Evolutionary conservation across 2,888 invertebrate genomes (phyloP).

Genomic region (Euzophera pinguis): DNA sequence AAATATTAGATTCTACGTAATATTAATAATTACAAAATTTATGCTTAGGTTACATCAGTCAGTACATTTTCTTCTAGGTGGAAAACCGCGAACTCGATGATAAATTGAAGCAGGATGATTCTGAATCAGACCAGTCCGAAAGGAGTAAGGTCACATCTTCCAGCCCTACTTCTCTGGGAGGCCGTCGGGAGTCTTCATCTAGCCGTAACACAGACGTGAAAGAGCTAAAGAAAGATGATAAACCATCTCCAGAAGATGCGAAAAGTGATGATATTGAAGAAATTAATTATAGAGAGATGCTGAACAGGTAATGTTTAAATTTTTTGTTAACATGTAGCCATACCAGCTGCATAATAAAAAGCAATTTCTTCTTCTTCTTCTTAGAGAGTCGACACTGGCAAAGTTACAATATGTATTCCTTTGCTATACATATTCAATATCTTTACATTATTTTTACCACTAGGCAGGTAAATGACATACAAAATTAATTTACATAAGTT

Average conservation of each 20-base stretch:
- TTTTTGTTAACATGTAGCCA: background rate
- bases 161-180: constrained; percentile 76
- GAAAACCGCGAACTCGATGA: constrained; percentile 83
- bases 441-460: too few relatives aligned
- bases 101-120: constrained; percentile 82
- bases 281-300: constrained; percentile 69
- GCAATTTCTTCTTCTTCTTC: too few relatives aligned
- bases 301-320: constrained; percentile 50
- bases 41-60: constrained; percentile 80
- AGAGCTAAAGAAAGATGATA: constrained; percentile 69
- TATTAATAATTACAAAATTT: too few relatives aligned
- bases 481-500: too few relatives aligned
- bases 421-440: too few relatives aligned
- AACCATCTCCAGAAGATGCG: constrained; percentile 63
- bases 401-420: too few relatives aligned
- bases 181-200: constrained; percentile 74
- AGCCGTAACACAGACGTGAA: constrained; percentile 68
- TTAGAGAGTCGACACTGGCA: too few relatives aligned
- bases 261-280: constrained; percentile 85
- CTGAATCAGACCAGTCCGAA: constrained; percentile 81
- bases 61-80: constrained; percentile 68
- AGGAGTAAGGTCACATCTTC: constrained; percentile 79
- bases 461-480: too few relatives aligned
- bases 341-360: too few relatives aligned
- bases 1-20: too few relatives aligned